Conservation (phyloP, 2,888 invertebrate species). For the Spicauda simplicius region DNA sequence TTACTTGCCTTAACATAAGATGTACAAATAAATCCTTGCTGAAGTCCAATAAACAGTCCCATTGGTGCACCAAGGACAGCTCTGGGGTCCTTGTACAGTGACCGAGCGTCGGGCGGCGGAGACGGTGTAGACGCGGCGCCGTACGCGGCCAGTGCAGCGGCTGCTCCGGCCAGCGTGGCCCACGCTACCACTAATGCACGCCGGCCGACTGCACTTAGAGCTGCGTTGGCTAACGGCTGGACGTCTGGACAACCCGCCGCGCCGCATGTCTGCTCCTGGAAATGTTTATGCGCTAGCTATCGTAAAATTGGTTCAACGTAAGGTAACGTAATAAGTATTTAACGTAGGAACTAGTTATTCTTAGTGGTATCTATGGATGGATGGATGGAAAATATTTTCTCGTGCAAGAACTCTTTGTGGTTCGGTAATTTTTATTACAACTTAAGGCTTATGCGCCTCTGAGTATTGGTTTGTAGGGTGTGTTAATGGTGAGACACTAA, state of each 20-base stretch:
- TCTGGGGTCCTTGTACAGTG: slow-evolving; percentile 84
- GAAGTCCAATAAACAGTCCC: slow-evolving; percentile 92
- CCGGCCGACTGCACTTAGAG: slow-evolving; percentile 67
- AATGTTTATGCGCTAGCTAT: slow-evolving; percentile 20
- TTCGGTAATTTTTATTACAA: too few relatives aligned
- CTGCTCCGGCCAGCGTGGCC: slow-evolving; percentile 62
- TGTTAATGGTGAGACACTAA: too few relatives aligned
- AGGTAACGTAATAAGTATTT: too few relatives aligned
- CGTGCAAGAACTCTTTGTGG: too few relatives aligned
- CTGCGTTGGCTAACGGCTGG: slow-evolving; percentile 60
- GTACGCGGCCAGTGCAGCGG: slow-evolving; percentile 64
- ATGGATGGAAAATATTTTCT: too few relatives aligned
- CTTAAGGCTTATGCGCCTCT: too few relatives aligned
- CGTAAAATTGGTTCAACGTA: too few relatives aligned
- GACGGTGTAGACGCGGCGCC: slow-evolving; percentile 68
- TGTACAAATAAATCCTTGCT: slow-evolving; percentile 93
- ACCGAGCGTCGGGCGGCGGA: slow-evolving; percentile 71
- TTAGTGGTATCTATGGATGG: too few relatives aligned
- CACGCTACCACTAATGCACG: slow-evolving; percentile 65
- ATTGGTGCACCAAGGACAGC: slow-evolving; percentile 90
- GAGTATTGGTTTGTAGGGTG: too few relatives aligned
- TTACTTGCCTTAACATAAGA: slow-evolving; percentile 90
- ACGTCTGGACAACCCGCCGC: slow-evolving; percentile 73
- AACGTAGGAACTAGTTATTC: too few relatives aligned
- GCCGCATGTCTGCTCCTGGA: slow-evolving; percentile 72